Conservation (phyloP, 2,797 vertebrate species). For the Euthynnus affinis region DNA sequence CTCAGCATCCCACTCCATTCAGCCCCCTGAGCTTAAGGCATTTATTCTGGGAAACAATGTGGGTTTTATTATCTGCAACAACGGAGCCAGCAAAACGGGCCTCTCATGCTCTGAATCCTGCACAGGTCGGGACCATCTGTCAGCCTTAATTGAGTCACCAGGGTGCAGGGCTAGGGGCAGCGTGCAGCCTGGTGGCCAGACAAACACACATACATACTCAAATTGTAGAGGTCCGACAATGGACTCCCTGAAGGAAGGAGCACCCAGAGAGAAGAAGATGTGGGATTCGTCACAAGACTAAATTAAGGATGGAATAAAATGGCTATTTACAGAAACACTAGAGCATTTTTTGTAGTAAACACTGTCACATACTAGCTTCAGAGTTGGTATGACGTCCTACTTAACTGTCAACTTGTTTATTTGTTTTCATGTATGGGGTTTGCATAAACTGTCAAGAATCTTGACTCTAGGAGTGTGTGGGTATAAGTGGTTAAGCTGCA, state of each 20-base stretch:
- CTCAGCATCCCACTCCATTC: conserved; percentile 74
- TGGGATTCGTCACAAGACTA: conserved; percentile 53
- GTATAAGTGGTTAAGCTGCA: conserved; percentile 38
- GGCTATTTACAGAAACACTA: conserved; percentile 61
- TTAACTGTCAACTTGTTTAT: conserved; percentile 50
- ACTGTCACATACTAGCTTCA: conserved; percentile 37
- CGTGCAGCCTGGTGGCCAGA: conserved; percentile 66
- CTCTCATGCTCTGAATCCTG: conserved; percentile 87
- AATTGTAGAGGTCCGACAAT: conserved; percentile 55
- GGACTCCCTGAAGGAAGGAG: conserved; percentile 55
- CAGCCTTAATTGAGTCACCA: conserved; percentile 85
- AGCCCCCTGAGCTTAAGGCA: conserved; percentile 77
- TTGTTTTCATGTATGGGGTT: conserved; percentile 41
- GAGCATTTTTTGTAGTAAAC: conserved; percentile 47
- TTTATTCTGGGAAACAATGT: conserved; percentile 84
- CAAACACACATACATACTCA: conserved; percentile 71
- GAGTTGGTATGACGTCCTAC: conserved; percentile 32
- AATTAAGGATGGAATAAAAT: conserved; percentile 48
- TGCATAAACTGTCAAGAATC: conserved; percentile 42
- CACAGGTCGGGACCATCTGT: conserved; percentile 84
- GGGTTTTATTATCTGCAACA: conserved; percentile 86
- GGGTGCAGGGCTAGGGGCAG: conserved; percentile 78
- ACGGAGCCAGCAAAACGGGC: conserved; percentile 70
- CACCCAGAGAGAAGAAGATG: conserved; percentile 50
- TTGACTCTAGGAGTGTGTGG: conserved; percentile 31